Base-by-base conservation (phyloP, 2,797 vertebrate species). In the Rhodeus uyekii region DNA sequence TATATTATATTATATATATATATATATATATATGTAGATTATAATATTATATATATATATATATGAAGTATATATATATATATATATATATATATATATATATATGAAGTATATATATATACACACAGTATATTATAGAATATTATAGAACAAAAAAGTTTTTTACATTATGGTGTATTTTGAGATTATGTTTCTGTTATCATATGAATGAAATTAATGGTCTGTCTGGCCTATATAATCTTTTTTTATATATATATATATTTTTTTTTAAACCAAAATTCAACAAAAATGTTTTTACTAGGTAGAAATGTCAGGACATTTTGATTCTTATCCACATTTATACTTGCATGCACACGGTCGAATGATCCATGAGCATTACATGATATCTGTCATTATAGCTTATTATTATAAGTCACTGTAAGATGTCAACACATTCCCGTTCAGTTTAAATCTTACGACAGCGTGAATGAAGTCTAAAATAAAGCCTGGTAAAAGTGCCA, bases 401-500 rank as follows among this genome's bases (percentile, higher is more conserved):
- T n/a, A 18, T 32, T 13, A 76, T 34, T 34, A 32, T n/a, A 46
- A 46, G 58, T 63, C 27, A 63, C 16, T 65, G 39, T 32, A 13
- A 48, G 58, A 60, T 5, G 13, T 77, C 48, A 14, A 7, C 10
- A 27, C 2, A 5, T 19, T 29, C 53, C 73, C 4, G 34, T 73
- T 73, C 58, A 13, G 29, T 50, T 32, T 0, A 29, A 69, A 19
- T 42, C 68, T 64, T 50, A n/a, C 34, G 42, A 80, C 55, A 38
- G 68, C 8, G 58, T 8, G 34, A 36, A 74, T 50, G 2, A 24
- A 79, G 46, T n/a, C 14, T 79, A 0, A 79, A 69, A 79, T 63
- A 63, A 71, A 72, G 16, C 53, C 78, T 19, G 19, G 12, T 76
- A 32, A 67, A 58, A 16, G 29, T 63, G 82, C 68, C 80, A 84